Conservation (phyloP, 2,797 vertebrate genomes). For the Oophaga sylvatica region DNA sequence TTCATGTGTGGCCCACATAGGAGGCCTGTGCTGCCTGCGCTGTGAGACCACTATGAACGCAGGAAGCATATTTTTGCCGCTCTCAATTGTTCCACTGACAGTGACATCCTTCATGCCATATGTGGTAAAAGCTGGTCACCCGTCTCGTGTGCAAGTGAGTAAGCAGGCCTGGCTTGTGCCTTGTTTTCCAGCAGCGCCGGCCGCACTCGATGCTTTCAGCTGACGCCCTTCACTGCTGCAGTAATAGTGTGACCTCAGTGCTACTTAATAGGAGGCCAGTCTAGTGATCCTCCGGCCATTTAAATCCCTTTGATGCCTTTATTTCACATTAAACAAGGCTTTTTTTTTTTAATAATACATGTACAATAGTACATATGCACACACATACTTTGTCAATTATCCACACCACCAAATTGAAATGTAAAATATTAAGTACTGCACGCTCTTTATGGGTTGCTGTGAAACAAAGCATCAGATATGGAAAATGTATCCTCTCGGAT, state of each 20-base stretch:
- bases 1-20: not conserved
- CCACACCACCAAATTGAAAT: too few species aligned
- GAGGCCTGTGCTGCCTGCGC: not conserved
- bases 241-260: constrained; percentile 42
- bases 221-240: constrained; percentile 52
- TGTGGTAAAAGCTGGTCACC: constrained; percentile 73
- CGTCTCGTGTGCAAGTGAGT: constrained; percentile 75
- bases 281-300: constrained; percentile 28
- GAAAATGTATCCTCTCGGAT: too few species aligned
- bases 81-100: constrained; percentile 68
- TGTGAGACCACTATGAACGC: constrained; percentile 65
- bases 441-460: too few species aligned
- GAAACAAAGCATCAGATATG: too few species aligned
- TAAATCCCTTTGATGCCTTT: constrained; percentile 4
- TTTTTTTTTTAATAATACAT: too few species aligned
- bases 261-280: constrained; percentile 33
- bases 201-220: constrained; percentile 18
- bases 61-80: constrained; percentile 68
- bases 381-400: too few species aligned
- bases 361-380: too few species aligned
- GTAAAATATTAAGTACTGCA: too few species aligned
- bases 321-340: too few species aligned
- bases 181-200: constrained; percentile 23
- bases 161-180: constrained; percentile 70
- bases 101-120: constrained; percentile 68